A percentile compares a stretch with the other conserved stretches of the same genome.
Conservation (phyloP, 2,888 invertebrate species). For the Gisinianus flammeolus region DNA sequence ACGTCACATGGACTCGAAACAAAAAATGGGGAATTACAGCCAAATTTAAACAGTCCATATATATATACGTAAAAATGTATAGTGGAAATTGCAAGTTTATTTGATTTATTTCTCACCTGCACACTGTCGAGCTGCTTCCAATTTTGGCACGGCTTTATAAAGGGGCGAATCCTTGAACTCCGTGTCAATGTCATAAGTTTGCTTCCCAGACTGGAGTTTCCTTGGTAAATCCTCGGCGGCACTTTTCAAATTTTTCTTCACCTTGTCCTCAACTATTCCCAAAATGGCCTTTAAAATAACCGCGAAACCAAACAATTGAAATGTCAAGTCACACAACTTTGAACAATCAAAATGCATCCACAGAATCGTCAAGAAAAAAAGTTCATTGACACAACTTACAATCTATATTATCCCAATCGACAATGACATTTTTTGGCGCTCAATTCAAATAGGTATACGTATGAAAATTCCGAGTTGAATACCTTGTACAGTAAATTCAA, state of each 20-base stretch:
- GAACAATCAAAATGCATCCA: neutral
- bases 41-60: too few species aligned
- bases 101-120: slow-evolving; percentile 65
- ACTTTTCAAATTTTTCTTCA: slow-evolving; percentile 62
- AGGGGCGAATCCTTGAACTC: slow-evolving; percentile 72
- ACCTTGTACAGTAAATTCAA: slow-evolving; percentile 80
- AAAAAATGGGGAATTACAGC: too few species aligned
- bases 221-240: slow-evolving; percentile 70
- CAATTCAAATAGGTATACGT: too few species aligned
- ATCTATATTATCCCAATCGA: too few species aligned
- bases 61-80: too few species aligned
- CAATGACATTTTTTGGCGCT: too few species aligned
- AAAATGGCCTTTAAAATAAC: slow-evolving; percentile 28
- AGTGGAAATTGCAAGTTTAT: too few species aligned
- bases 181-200: slow-evolving; percentile 72
- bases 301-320: too few species aligned
- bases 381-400: too few species aligned
- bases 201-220: slow-evolving; percentile 71
- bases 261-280: slow-evolving; percentile 23
- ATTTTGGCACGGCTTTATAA: slow-evolving; percentile 75
- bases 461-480: too few species aligned
- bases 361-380: too few species aligned
- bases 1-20: too few species aligned
- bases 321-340: neutral
- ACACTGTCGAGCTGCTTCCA: slow-evolving; percentile 71